A percentile compares a stretch with the other conserved stretches of the same genome.
Conservation (phyloP, 2,797 vertebrate genomes). For the Mus minutoides region DNA sequence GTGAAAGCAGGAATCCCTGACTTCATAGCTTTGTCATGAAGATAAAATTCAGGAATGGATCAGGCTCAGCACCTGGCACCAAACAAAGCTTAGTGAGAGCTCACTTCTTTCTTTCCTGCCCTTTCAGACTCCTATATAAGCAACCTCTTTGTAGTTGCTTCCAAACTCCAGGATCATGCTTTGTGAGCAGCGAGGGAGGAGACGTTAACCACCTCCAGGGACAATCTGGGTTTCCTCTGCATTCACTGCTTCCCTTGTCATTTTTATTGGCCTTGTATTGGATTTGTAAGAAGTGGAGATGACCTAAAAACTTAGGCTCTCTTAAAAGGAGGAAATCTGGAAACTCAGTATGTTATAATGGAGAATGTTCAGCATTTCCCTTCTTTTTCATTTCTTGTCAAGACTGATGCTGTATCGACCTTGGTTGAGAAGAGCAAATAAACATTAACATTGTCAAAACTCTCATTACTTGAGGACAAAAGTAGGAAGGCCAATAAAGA, state of each 20-base stretch:
- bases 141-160: slow-evolving; percentile 7
- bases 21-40: slow-evolving; percentile 8
- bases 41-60: background rate
- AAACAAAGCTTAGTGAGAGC: background rate
- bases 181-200: slow-evolving; percentile 19
- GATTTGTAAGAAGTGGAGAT: slow-evolving; percentile 43
- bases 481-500: slow-evolving; percentile 10
- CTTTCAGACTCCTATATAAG: background rate
- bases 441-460: slow-evolving; percentile 52
- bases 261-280: slow-evolving; percentile 46
- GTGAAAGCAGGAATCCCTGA: background rate
- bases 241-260: slow-evolving; percentile 37
- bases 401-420: slow-evolving; percentile 18
- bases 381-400: slow-evolving; percentile 42
- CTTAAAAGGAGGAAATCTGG: slow-evolving; percentile 37
- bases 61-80: slow-evolving; percentile 6
- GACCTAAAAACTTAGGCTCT: slow-evolving; percentile 26
- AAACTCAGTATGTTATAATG: slow-evolving; percentile 24
- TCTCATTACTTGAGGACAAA: slow-evolving; percentile 13
- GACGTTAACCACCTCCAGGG: slow-evolving; percentile 3
- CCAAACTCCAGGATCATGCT: background rate
- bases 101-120: background rate
- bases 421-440: slow-evolving; percentile 32
- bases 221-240: slow-evolving; percentile 42
- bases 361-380: background rate